Percentiles rank a stretch among this genome's conserved stretches.
These are phyloP conservation scores for Belgica antarctica DNA, from an alignment of 2,888 invertebrate species.

Conservation along the genomic window DNA sequence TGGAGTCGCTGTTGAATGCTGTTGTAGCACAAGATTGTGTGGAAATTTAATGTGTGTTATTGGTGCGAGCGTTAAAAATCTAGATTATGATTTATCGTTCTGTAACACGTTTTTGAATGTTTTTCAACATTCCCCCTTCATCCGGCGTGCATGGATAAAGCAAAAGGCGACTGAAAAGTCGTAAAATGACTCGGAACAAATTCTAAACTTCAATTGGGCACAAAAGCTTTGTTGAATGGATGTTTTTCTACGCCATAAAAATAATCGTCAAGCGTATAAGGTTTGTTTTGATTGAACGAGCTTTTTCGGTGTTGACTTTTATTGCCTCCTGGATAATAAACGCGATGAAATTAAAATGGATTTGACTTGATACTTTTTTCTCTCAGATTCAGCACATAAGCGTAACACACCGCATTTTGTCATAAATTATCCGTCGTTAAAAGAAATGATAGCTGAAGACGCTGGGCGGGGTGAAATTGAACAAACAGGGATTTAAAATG, in stretches of 20 bases:
- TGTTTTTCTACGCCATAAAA: too few relatives aligned
- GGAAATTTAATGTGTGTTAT: conserved; percentile 28
- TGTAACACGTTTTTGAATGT: conserved; percentile 38
- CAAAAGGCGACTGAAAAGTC: too few relatives aligned
- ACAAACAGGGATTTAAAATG: too few relatives aligned
- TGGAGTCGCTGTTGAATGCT: conserved; percentile 18
- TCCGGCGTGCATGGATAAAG: too few relatives aligned
- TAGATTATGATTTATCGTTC: conserved; percentile 42
- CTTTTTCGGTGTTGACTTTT: conserved; percentile 41
- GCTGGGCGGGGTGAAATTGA: not conserved
- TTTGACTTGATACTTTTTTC: conserved; percentile 19
- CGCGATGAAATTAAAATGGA: conserved; percentile 37
- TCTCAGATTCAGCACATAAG: not conserved
- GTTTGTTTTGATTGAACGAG: conserved; percentile 36
- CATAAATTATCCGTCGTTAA: conserved; percentile 4
- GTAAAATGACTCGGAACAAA: too few relatives aligned
- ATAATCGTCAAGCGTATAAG: conserved; percentile 21
- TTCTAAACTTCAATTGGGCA: not conserved
- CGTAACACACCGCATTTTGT: not conserved
- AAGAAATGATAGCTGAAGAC: not conserved
- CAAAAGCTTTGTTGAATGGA: not conserved
- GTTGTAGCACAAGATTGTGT: conserved; percentile 6
- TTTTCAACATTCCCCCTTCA: conserved; percentile 1
- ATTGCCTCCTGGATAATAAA: conserved; percentile 22
- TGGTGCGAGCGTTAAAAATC: conserved; percentile 33